Conservation (phyloP, 35 echinoderm and acorn worm genomes). For the Anneissia japonica region DNA sequence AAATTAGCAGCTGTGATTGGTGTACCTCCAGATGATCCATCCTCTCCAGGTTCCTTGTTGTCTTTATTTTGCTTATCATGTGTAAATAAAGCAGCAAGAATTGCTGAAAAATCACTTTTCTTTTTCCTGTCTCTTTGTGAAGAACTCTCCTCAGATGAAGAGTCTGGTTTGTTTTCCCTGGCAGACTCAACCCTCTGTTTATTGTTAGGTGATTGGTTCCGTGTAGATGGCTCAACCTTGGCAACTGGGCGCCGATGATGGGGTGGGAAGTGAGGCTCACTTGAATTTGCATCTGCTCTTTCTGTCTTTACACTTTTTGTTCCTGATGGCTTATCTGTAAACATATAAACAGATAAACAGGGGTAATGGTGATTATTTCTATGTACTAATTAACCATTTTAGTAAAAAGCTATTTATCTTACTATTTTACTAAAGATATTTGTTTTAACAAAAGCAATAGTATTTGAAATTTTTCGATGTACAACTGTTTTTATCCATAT, state of each 20-base stretch:
- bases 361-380: too few species aligned
- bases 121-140: background rate
- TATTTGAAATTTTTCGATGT: too few species aligned
- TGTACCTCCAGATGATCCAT: background rate
- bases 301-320: background rate
- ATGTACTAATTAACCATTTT: too few species aligned
- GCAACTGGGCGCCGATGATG: background rate
- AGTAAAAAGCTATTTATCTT: too few species aligned
- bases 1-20: conserved; percentile 58
- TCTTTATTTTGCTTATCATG: conserved; percentile 12
- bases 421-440: too few species aligned
- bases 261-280: background rate
- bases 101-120: background rate
- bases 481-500: too few species aligned
- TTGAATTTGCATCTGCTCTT: background rate
- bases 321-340: background rate
- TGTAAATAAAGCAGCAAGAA: conserved; percentile 25
- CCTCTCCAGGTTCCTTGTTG: conserved; percentile 2
- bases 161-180: background rate
- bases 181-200: background rate
- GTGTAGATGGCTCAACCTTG: background rate
- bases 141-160: background rate
- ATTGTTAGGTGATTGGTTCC: background rate
- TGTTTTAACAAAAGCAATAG: too few species aligned
- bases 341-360: too few species aligned